A percentile compares a stretch with the other conserved stretches of the same genome.
Conservation (phyloP, 2,113 vertebrate species). For the Rhynchopsitta pachyrhyncha region DNA sequence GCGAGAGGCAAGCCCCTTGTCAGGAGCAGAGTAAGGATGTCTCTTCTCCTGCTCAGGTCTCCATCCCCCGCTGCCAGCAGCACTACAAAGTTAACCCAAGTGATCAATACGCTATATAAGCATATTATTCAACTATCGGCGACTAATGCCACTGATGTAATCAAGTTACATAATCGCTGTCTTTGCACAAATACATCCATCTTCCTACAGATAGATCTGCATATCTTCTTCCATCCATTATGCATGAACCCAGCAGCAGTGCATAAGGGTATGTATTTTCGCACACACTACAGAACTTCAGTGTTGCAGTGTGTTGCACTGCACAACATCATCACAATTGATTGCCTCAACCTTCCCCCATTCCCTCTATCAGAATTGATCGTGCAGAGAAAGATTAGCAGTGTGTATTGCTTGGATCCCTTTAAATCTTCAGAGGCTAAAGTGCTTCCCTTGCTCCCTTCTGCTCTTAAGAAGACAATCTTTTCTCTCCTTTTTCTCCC, state of each 20-base stretch:
- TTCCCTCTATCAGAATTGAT: slow-evolving; percentile 58
- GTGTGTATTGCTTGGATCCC: slow-evolving; percentile 41
- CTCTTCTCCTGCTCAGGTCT: slow-evolving; percentile 28
- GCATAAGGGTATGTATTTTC: slow-evolving; percentile 66
- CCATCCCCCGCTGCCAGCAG: slow-evolving; percentile 24
- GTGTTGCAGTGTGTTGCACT: slow-evolving; percentile 74
- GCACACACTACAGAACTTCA: slow-evolving; percentile 70
- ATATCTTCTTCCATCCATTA: slow-evolving; percentile 74
- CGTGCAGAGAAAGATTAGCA: slow-evolving; percentile 49
- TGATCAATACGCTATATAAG: slow-evolving; percentile 57
- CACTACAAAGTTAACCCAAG: slow-evolving; percentile 72
- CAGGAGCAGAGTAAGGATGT: slow-evolving; percentile 51
- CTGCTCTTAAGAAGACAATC: slow-evolving; percentile 1
- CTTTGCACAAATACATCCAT: slow-evolving; percentile 77
- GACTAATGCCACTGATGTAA: slow-evolving; percentile 79
- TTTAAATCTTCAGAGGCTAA: slow-evolving; percentile 61
- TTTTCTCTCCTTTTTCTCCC: slow-evolving; percentile 18
- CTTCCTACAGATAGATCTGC: slow-evolving; percentile 78
- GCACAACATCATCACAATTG: slow-evolving; percentile 75
- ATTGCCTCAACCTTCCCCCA: slow-evolving; percentile 53
- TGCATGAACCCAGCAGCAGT: slow-evolving; percentile 73
- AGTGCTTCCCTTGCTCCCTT: slow-evolving; percentile 1
- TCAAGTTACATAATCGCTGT: slow-evolving; percentile 81
- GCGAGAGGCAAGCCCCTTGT: slow-evolving; percentile 61
- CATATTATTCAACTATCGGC: slow-evolving; percentile 69